These are phyloP conservation scores for Aegotheles bennettii DNA, from an alignment of 2,113 vertebrate genomes.

Conservation along the genomic window DNA sequence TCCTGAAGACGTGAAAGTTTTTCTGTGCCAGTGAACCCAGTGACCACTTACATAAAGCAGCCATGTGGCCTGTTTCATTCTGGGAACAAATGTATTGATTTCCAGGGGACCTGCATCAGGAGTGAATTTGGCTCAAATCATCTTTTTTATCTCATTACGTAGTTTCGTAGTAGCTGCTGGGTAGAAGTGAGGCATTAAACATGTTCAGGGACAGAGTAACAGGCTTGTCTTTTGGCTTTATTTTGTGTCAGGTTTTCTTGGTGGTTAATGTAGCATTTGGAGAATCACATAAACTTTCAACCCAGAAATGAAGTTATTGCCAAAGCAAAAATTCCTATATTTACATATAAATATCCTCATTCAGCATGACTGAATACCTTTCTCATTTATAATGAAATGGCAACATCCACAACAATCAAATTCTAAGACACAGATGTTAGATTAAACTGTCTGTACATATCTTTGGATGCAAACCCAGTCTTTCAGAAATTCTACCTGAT, in stretches of 20 bases:
- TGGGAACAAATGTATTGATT: slow-evolving; percentile 3
- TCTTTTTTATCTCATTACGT: background rate
- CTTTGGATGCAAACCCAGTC: slow-evolving; percentile 46
- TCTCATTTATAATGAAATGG: slow-evolving; percentile 60
- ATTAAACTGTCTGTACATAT: slow-evolving; percentile 62
- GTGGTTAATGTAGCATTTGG: slow-evolving; percentile 38
- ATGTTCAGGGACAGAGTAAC: background rate
- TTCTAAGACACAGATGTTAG: slow-evolving; percentile 63
- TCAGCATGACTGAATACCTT: slow-evolving; percentile 66
- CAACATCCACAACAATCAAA: slow-evolving; percentile 57
- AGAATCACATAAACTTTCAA: slow-evolving; percentile 48
- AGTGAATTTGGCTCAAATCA: background rate
- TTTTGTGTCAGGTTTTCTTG: background rate
- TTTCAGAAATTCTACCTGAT: slow-evolving; percentile 51
- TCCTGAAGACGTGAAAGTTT: background rate
- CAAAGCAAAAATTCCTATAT: slow-evolving; percentile 66
- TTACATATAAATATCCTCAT: slow-evolving; percentile 74
- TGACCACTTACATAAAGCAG: background rate
- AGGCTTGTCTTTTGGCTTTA: slow-evolving; percentile 32
- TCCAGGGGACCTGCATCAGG: background rate
- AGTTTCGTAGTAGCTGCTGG: background rate
- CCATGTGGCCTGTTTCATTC: background rate
- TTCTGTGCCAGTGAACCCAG: background rate
- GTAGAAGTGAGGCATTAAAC: background rate
- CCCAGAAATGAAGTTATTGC: slow-evolving; percentile 56